A percentile compares a stretch with the other conserved stretches of the same genome.
Conservation (phyloP, 2,797 vertebrate species). For the Phrynocephalus vlangalii region DNA sequence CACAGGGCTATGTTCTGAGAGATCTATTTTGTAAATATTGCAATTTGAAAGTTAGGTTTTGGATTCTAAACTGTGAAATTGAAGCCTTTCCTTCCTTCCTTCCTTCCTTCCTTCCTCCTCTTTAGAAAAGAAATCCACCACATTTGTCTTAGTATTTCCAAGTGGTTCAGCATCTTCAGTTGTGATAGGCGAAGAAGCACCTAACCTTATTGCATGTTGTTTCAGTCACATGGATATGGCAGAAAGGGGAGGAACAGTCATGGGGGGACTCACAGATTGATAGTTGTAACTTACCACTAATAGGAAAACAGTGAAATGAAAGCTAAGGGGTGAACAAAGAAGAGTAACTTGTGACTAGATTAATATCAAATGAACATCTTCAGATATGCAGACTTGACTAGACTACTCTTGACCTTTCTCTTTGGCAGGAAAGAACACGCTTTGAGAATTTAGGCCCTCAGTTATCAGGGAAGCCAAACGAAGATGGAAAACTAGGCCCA, state of each 20-base stretch:
- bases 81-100: constrained; percentile 39
- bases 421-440: constrained; percentile 90
- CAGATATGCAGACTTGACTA: constrained; percentile 18
- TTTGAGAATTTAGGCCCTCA: constrained; percentile 94
- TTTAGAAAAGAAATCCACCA: too few relatives aligned
- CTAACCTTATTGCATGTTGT: neutral
- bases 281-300: too few relatives aligned
- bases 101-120: too few relatives aligned
- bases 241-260: neutral
- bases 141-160: neutral
- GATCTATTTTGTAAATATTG: neutral
- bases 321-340: neutral
- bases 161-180: neutral
- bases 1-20: neutral
- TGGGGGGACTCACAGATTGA: constrained; percentile 30
- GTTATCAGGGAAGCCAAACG: constrained; percentile 89
- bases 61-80: constrained; percentile 33
- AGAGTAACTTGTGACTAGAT: neutral
- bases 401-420: constrained; percentile 66
- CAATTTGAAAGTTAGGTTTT: constrained; percentile 47
- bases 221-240: neutral
- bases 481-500: constrained; percentile 95
- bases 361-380: constrained; percentile 20
- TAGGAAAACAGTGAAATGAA: constrained; percentile 5
- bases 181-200: neutral